Conservation (phyloP, 2,797 vertebrate species). For the Eospalax fontanierii region DNA sequence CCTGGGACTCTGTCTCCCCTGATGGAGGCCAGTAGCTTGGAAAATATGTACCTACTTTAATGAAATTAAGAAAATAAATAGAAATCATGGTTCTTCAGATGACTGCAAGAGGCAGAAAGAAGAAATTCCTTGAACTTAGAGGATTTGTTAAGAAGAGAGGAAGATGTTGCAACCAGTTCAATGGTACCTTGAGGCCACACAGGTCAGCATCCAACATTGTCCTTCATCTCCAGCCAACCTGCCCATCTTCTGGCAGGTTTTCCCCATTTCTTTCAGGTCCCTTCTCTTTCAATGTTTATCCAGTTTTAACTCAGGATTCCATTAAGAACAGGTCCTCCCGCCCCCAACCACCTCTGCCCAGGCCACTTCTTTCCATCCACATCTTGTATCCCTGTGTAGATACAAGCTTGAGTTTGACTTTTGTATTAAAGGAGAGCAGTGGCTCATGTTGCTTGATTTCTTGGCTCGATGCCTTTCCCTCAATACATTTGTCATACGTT, state of each 20-base stretch:
- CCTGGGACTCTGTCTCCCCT: not conserved
- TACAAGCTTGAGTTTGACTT: not conserved
- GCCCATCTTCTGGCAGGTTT: not conserved
- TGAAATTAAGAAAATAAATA: not conserved
- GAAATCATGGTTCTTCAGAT: not conserved
- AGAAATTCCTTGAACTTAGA: not conserved
- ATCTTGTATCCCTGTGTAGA: not conserved
- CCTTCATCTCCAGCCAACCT: not conserved
- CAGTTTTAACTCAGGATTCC: not conserved
- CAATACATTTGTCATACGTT: not conserved
- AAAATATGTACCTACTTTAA: not conserved
- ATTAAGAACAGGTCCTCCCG: not conserved
- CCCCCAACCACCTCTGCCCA: not conserved
- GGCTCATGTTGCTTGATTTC: not conserved
- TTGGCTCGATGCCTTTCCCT: not conserved
- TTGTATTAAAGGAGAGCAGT: not conserved
- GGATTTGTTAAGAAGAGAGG: not conserved
- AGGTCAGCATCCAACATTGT: rapidly evolving
- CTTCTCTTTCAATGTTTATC: not conserved
- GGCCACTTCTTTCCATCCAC: not conserved
- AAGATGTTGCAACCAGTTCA: not conserved
- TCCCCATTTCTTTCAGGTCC: no score
- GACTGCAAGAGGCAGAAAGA: not conserved
- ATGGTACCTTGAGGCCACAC: rapidly evolving
- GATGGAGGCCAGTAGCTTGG: not conserved